Percentiles rank a stretch among this genome's conserved stretches.
Evolutionary conservation across 2,888 invertebrate genomes (phyloP).

Genomic region (Harpalus rufipes): DNA sequence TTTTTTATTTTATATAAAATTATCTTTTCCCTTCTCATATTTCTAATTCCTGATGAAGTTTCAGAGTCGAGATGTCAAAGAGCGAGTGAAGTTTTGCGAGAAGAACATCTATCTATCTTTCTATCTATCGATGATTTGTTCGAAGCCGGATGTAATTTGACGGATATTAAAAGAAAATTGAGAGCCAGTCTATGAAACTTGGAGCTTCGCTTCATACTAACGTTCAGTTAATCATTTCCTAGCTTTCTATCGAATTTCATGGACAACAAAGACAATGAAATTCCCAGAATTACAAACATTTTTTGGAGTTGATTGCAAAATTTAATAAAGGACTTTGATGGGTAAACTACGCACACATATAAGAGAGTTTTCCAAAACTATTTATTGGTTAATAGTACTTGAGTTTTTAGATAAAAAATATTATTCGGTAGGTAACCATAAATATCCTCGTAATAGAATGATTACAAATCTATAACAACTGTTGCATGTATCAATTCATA

Average conservation of each 20-base stretch:
- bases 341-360: not conserved
- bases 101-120: not conserved
- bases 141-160: constrained; percentile 53
- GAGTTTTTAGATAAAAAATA: too few species aligned
- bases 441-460: too few species aligned
- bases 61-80: not conserved
- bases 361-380: not conserved
- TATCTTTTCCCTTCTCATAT: too few species aligned
- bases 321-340: not conserved
- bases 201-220: not conserved
- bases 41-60: too few species aligned
- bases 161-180: constrained; percentile 64
- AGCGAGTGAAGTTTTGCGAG: not conserved
- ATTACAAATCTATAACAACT: too few species aligned
- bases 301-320: not conserved
- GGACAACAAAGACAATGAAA: constrained; percentile 29
- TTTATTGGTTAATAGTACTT: not conserved
- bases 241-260: constrained; percentile 12
- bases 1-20: too few species aligned
- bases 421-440: too few species aligned
- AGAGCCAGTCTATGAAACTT: constrained; percentile 45
- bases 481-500: too few species aligned
- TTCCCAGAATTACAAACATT: not conserved
- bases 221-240: constrained; percentile 24
- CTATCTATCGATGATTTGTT: constrained; percentile 42